Percentiles rank a stretch among this genome's conserved stretches.
phyloP scores from a whole-genome alignment of 2,888 invertebrate genomes.

The Tenthredo distinguenda region DNA sequence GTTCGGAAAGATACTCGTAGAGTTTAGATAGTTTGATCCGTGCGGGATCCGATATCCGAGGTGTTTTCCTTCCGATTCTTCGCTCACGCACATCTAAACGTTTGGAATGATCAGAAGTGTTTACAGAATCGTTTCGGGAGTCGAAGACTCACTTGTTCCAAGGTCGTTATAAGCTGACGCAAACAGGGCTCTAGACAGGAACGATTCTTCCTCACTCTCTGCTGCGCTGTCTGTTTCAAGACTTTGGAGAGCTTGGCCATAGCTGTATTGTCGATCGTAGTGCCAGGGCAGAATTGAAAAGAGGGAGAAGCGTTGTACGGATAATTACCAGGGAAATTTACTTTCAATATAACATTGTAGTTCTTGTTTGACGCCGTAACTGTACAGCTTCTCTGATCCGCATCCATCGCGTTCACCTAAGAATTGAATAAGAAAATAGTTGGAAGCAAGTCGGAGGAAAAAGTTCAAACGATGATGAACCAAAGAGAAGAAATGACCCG shows the following conservation, averaged over 20 bases:
- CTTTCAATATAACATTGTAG: conserved; percentile 81
- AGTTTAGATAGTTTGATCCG: conserved; percentile 71
- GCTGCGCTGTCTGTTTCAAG: conserved; percentile 89
- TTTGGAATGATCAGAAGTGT: background rate
- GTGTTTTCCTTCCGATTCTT: conserved; percentile 73
- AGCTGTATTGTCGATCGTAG: conserved; percentile 85
- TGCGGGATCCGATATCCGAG: conserved; percentile 73
- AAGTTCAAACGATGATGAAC: background rate
- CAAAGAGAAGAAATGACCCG: conserved; percentile 68
- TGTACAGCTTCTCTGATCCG: conserved; percentile 80
- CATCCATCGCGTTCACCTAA: conserved; percentile 81
- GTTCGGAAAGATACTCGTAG: conserved; percentile 73
- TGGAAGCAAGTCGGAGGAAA: background rate
- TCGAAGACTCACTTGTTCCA: conserved; percentile 80
- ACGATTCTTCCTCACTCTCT: conserved; percentile 90
- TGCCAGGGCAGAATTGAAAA: conserved; percentile 85
- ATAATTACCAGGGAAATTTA: conserved; percentile 87
- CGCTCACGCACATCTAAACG: conserved; percentile 71
- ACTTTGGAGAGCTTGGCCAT: conserved; percentile 89
- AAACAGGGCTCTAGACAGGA: conserved; percentile 94
- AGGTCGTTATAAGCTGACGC: conserved; percentile 83
- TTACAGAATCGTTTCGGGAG: conserved; percentile 41
- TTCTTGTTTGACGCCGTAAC: conserved; percentile 81
- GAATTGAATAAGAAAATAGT: background rate
- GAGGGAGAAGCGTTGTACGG: conserved; percentile 84